phyloP scores from a whole-genome alignment of 2,113 vertebrate species.

The Circaetus gallicus region DNA sequence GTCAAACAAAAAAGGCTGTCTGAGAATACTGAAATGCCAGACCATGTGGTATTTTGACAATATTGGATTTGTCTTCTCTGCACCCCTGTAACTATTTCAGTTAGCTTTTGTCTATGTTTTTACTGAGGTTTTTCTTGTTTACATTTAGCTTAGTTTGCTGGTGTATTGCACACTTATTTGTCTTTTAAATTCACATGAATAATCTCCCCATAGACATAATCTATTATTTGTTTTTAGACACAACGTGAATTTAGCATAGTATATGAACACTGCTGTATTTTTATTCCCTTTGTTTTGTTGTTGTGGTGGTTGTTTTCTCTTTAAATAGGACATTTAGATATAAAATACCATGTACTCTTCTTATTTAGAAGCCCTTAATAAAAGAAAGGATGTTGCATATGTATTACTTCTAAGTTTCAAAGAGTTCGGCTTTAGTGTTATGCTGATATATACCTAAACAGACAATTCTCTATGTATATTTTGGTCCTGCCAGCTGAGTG shows the following conservation, averaged over 20 bases:
- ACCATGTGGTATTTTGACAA: background rate
- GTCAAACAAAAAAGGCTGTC: slow-evolving; percentile 48
- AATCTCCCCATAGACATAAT: background rate
- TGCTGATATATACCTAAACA: background rate
- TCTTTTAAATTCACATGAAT: slow-evolving; percentile 14
- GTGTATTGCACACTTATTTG: background rate
- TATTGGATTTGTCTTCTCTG: slow-evolving; percentile 36
- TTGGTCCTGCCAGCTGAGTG: background rate
- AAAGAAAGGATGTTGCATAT: background rate
- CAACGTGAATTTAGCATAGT: background rate
- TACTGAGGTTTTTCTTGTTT: background rate
- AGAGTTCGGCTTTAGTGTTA: background rate
- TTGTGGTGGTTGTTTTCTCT: background rate
- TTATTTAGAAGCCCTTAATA: background rate
- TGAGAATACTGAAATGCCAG: slow-evolving; percentile 32
- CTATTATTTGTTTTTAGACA: background rate
- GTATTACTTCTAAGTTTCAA: background rate
- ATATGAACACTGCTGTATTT: background rate
- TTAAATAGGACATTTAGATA: background rate
- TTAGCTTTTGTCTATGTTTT: slow-evolving; percentile 30
- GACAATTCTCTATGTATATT: background rate
- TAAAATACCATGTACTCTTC: background rate
- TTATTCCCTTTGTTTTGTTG: background rate
- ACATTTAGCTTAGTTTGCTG: slow-evolving; percentile 27
- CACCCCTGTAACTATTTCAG: slow-evolving; percentile 17